Base-by-base conservation (phyloP, 2,888 invertebrate species). In the Drosophila recens region DNA sequence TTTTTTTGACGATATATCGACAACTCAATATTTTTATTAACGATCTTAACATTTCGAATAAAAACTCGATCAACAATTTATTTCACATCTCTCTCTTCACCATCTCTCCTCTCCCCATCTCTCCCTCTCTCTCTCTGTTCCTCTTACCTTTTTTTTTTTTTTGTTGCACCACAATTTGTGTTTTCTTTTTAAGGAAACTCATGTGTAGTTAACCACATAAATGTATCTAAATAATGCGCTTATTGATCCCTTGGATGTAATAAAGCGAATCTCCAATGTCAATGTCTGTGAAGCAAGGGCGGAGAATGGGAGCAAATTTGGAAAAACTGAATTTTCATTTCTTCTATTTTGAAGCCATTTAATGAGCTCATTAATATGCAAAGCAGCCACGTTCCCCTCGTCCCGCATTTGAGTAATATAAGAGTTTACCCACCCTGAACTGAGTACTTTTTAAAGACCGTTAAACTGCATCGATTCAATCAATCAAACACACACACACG, bases 301-400 rank as follows among this genome's bases (percentile, higher is more conserved):
- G 23, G 23, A 0, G 46, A 33, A 43, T 1, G 10, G 20, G 11
- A 11, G 6, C 13, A 13, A 17, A 11, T 1, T 3, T 20, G 4
- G 15, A 23, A 9, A 58, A 15, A 48, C 45, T 48, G 30, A 13
- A 38, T 38, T 52, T 43, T 38, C 9, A 27, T 15, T 48, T 48
- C 17, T 65, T 62, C 38, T 72, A 70, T 67, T 67, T 73, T 67
- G 23, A 69, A 59, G 42, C 30, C 51, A 57, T 51, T 73, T 36
- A 80, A 80, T 76, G 67, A 54, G 75, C 79, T 71, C 65, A 68
- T 75, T 67, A 73, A 63, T 56, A 71, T 82, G 67, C 51, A 68
- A 53, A 48, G 68, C 46, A 27, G 10, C 42, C 4, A 27, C 5
- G 1, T 3, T 30, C 27, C 59, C 23, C 11, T n/a, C 6, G 1